phyloP scores from a whole-genome alignment of 2,888 invertebrate species.

The Alentia gelatinosa region DNA sequence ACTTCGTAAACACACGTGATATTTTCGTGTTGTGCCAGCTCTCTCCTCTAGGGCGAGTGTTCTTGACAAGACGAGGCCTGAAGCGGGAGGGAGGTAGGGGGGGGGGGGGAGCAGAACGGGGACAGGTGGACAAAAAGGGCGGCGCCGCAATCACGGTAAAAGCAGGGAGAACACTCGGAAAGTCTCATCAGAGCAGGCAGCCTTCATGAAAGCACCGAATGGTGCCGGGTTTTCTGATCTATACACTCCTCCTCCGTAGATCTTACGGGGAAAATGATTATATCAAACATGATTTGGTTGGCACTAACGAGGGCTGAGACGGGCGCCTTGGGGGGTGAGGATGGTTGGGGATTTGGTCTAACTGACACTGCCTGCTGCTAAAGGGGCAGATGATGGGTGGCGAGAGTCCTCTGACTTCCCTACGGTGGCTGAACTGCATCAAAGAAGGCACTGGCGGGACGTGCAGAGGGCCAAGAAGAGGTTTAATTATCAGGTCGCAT shows the following conservation, averaged over 20 bases:
- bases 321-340: not conserved
- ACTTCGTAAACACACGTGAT: no score
- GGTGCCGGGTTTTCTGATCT: not conserved
- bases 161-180: not conserved
- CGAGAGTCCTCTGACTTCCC: not conserved
- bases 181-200: not conserved
- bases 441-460: not conserved
- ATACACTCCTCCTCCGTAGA: not conserved
- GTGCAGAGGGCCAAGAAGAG: not conserved
- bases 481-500: constrained; percentile 10
- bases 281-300: constrained; percentile 40
- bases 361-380: not conserved
- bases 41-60: not conserved
- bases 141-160: constrained; percentile 11
- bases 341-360: not conserved
- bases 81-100: not conserved
- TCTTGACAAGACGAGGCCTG: not conserved
- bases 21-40: no score
- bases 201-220: not conserved
- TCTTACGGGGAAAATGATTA: constrained; percentile 4
- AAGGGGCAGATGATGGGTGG: not conserved
- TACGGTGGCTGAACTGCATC: constrained; percentile 12
- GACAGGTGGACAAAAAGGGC: not conserved
- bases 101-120: no score
- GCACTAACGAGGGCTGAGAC: constrained; percentile 1